Evolutionary conservation across 2,113 vertebrate species (phyloP).

Genomic region (Quiscalus mexicanus): DNA sequence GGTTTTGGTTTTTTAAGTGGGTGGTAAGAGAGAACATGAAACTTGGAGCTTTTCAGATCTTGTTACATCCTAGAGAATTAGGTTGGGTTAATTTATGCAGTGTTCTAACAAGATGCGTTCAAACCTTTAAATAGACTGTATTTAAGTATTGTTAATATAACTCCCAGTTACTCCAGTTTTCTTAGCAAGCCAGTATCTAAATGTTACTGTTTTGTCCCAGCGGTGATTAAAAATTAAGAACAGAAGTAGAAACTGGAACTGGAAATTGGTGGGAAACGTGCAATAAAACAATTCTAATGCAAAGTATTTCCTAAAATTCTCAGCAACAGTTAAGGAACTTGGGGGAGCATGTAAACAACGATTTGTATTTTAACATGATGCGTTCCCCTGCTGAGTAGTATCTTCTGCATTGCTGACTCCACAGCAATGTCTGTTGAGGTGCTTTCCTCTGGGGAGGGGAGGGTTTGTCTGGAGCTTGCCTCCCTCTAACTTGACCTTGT

Average conservation of each 20-base stretch:
- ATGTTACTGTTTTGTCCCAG: neutral
- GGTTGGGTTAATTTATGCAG: constrained; percentile 56
- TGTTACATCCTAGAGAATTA: constrained; percentile 27
- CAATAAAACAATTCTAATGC: neutral
- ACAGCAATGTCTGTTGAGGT: neutral
- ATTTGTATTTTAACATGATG: neutral
- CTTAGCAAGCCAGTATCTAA: neutral
- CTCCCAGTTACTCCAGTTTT: constrained; percentile 21
- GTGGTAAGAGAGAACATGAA: constrained; percentile 24
- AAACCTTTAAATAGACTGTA: constrained; percentile 48
- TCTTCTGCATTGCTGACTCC: neutral
- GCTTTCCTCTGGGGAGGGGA: neutral
- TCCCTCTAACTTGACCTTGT: neutral
- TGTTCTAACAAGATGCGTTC: constrained; percentile 30
- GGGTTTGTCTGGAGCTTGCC: neutral
- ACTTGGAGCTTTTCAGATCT: constrained; percentile 38
- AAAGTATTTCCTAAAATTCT: neutral
- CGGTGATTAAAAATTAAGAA: neutral
- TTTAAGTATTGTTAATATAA: constrained; percentile 42
- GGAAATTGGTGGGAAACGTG: neutral
- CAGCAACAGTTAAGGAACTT: neutral
- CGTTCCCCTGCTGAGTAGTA: neutral
- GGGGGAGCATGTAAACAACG: neutral
- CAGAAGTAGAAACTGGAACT: neutral
- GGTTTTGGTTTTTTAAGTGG: constrained; percentile 22